Evolutionary conservation across 2,888 invertebrate genomes (phyloP), one percentile per base, ranked within the genome.

Genomic region (Lepeophtheirus nordmannii): DNA sequence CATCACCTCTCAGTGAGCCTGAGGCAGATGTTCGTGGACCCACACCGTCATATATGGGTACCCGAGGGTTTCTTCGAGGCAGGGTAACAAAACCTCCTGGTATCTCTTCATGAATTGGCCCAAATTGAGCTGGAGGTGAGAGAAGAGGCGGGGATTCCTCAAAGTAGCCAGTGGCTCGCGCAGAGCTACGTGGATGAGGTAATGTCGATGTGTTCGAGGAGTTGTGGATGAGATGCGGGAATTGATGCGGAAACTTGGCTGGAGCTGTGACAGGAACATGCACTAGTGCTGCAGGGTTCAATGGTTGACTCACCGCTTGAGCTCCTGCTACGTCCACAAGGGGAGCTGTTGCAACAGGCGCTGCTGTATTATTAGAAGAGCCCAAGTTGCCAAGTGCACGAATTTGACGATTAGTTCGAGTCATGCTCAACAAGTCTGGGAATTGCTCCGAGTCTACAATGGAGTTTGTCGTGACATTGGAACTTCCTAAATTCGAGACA

Each of bases 171-270:
- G 60, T 10, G 30, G 30, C 60, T 37, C 60, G 38, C 22, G 30
- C 30, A 30, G 30, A 30, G 30, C 30, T 30, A 30, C 30, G 30
- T 30, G 30, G 30, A 30, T 30, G 30, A 30, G 30, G 30, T 30
- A 30, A 30, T 30, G 30, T 30, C 62, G 20, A n/a, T 62, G 62
- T 17, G 8, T 46, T 14, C 17, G 30, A 14, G 14, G 20, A 20
- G 62, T 17, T 39, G 41, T 62, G 62, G 39, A 62, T 62, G 38
- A 62, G 40, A 40, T 62, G 62, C n/a, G 38, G 62, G 62, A 62
- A 62, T 41, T 62, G 62, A 20, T 62, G 62, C 20, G 62, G 62
- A 41, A 62, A 62, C 41, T 62, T 7, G 9, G 40, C 38, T 17
- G 62, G 62, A 12, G 62, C 39, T 20, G 40, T n/a, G 7, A 40